phyloP scores from a whole-genome alignment of 2,113 vertebrate species.

The Channa maculata region DNA sequence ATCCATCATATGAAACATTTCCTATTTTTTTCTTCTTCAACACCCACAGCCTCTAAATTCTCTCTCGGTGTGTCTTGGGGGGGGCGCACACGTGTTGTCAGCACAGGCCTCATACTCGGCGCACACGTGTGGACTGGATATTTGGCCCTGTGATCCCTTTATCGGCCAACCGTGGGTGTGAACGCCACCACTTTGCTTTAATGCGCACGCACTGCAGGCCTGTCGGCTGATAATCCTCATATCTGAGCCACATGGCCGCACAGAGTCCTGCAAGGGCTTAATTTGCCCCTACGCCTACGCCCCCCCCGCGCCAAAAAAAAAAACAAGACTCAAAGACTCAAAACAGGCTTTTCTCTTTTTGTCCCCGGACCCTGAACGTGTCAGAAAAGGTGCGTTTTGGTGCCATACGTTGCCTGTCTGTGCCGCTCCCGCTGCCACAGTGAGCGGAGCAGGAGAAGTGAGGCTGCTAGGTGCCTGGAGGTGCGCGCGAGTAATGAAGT shows the following conservation, averaged over 20 bases:
- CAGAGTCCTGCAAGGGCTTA: constrained; percentile 32
- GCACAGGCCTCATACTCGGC: constrained; percentile 41
- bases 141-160: constrained; percentile 72
- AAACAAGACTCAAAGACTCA: too few species aligned
- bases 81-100: constrained; percentile 49
- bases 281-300: neutral
- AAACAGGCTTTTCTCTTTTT: neutral
- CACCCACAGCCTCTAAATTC: neutral
- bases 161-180: constrained; percentile 62
- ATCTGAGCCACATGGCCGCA: constrained; percentile 52
- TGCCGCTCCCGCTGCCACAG: neutral
- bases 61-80: constrained; percentile 8
- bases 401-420: constrained; percentile 35
- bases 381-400: neutral
- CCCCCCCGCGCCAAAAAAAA: too few species aligned
- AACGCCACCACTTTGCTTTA: constrained; percentile 61
- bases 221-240: constrained; percentile 58
- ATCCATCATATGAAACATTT: constrained; percentile 37
- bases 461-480: constrained; percentile 36
- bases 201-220: constrained; percentile 57
- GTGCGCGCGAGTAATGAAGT: constrained; percentile 26
- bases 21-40: neutral
- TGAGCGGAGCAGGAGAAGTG: constrained; percentile 22
- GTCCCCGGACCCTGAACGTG: neutral
- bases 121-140: constrained; percentile 68